phyloP scores from a whole-genome alignment of 2,797 vertebrate genomes.

The Enteromius treurensis region DNA sequence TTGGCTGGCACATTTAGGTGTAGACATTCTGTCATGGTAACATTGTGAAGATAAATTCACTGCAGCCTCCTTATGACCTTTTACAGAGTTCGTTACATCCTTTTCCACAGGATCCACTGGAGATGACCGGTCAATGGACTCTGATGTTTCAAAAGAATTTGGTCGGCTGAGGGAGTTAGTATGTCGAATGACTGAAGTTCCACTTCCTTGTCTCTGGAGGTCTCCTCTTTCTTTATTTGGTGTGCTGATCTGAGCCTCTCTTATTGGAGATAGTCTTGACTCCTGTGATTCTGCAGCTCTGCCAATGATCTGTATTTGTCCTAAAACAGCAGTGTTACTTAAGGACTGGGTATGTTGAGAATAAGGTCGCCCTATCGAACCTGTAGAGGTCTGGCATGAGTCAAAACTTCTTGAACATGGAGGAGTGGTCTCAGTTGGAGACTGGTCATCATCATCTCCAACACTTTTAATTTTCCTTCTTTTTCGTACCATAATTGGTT shows the following conservation, averaged over 20 bases:
- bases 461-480: constrained; percentile 98
- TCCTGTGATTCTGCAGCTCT: constrained; percentile 78
- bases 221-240: constrained; percentile 81
- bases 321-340: constrained; percentile 77
- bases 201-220: constrained; percentile 89
- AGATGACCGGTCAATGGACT: constrained; percentile 84
- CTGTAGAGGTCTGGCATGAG: constrained; percentile 71
- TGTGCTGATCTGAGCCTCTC: constrained; percentile 80
- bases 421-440: constrained; percentile 82
- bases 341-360: constrained; percentile 75
- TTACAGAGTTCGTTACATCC: constrained; percentile 69
- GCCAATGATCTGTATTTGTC: constrained; percentile 84
- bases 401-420: constrained; percentile 82
- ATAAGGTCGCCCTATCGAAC: constrained; percentile 67
- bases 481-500: constrained; percentile 91
- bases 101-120: constrained; percentile 82
- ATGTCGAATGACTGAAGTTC: constrained; percentile 97
- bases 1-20: constrained; percentile 67
- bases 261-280: constrained; percentile 77
- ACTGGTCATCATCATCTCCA: constrained; percentile 94
- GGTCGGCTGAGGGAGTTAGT: constrained; percentile 95
- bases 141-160: constrained; percentile 89
- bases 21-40: constrained; percentile 71
- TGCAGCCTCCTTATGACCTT: constrained; percentile 73
- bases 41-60: constrained; percentile 64